These are phyloP conservation scores for Papilio helenus DNA, from an alignment of 1,140 invertebrate species.

Conservation along the genomic window DNA sequence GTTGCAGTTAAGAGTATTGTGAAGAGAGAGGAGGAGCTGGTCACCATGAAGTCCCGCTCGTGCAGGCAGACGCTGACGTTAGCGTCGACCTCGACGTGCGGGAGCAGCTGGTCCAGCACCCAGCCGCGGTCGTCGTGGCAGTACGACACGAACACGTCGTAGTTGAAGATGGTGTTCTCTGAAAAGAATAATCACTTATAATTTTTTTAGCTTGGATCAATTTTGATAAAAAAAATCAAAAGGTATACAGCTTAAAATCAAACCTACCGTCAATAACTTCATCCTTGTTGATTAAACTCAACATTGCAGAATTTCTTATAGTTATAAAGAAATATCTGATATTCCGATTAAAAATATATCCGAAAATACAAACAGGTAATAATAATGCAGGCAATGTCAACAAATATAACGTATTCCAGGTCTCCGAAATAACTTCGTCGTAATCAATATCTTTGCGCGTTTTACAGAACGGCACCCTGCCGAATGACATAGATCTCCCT, in stretches of 20 bases:
- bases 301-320: constrained; percentile 78
- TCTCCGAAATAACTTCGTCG: constrained; percentile 37
- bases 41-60: constrained; percentile 86
- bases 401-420: constrained; percentile 52
- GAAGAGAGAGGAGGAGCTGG: background rate
- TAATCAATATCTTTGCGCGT: constrained; percentile 45
- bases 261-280: constrained; percentile 61
- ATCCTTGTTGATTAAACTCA: constrained; percentile 75
- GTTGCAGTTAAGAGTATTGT: background rate
- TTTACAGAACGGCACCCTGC: constrained; percentile 53
- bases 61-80: constrained; percentile 85
- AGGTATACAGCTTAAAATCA: background rate
- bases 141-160: constrained; percentile 86
- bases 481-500: constrained; percentile 48
- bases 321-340: constrained; percentile 84
- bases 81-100: constrained; percentile 82
- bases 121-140: constrained; percentile 84
- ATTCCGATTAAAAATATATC: constrained; percentile 77
- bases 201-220: no score
- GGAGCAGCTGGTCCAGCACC: constrained; percentile 84
- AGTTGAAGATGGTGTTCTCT: constrained; percentile 74
- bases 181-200: no score
- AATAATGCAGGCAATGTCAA: constrained; percentile 55
- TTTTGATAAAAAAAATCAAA: no score
- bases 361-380: constrained; percentile 57